Conservation (phyloP, 2,888 invertebrate genomes). For the Apoderus coryli region DNA sequence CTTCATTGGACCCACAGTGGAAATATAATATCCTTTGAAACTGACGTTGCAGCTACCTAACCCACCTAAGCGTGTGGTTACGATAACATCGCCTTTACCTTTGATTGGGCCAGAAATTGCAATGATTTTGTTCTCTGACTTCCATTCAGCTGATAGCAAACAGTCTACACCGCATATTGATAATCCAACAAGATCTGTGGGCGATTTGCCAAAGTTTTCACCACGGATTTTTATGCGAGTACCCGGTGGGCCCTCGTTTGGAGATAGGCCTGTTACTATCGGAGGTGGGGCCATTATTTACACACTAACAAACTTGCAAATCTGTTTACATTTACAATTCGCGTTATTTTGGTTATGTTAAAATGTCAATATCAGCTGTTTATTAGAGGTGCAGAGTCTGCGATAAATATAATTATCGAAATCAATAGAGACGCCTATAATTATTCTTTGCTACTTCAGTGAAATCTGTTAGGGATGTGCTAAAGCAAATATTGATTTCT, state of each 20-base stretch:
- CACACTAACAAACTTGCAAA: background rate
- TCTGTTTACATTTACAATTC: no score
- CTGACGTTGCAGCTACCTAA: slow-evolving; percentile 80
- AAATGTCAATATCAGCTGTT: no score
- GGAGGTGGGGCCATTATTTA: slow-evolving; percentile 57
- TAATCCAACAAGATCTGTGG: slow-evolving; percentile 75
- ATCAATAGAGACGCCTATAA: no score
- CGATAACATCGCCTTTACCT: slow-evolving; percentile 61
- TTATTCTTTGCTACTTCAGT: no score
- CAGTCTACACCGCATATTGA: slow-evolving; percentile 95
- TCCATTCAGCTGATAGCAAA: slow-evolving; percentile 92
- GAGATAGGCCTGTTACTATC: slow-evolving; percentile 91
- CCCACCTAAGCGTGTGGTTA: slow-evolving; percentile 76
- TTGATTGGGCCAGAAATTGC: slow-evolving; percentile 89
- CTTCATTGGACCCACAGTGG: slow-evolving; percentile 72
- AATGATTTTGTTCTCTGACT: slow-evolving; percentile 90
- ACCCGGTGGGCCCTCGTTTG: slow-evolving; percentile 96
- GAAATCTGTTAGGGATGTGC: no score
- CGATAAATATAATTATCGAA: no score
- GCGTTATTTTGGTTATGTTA: no score
- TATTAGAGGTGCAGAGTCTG: no score
- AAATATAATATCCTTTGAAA: slow-evolving; percentile 43
- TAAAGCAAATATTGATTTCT: no score
- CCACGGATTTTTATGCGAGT: slow-evolving; percentile 90
- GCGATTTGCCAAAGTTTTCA: slow-evolving; percentile 81